These are phyloP conservation scores for Entomyzon cyanotis DNA, from an alignment of 2,113 vertebrate species.

Conservation along the genomic window DNA sequence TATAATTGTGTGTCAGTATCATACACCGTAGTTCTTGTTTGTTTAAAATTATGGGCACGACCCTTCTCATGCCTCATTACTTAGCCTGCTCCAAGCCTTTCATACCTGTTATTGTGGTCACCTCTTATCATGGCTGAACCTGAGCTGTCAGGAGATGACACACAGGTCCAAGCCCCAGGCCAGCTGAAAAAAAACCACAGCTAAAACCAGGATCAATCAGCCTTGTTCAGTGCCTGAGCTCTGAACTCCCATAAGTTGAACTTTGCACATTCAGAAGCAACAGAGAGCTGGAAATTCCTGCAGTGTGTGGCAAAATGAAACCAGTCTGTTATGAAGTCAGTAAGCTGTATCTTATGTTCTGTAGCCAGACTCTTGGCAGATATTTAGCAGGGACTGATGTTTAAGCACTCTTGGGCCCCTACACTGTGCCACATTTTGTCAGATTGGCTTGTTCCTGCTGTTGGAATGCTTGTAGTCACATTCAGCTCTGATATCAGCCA, in stretches of 20 bases:
- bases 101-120: background rate
- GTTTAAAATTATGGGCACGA: constrained; percentile 28
- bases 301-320: background rate
- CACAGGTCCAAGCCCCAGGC: background rate
- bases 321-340: background rate
- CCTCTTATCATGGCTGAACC: background rate
- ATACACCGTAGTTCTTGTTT: constrained; percentile 39
- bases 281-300: background rate
- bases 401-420: background rate
- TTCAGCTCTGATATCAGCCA: background rate
- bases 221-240: background rate
- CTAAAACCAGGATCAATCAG: background rate
- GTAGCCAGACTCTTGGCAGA: background rate
- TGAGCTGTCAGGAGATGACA: background rate
- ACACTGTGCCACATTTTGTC: background rate
- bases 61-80: background rate
- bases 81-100: background rate
- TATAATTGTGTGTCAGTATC: constrained; percentile 61
- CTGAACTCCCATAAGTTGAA: background rate
- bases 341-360: background rate
- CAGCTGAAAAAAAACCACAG: background rate
- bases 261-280: background rate
- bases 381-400: background rate
- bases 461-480: background rate
- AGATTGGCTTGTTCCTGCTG: background rate